phyloP scores from a whole-genome alignment of 2,888 invertebrate genomes.

The Bombylius major region DNA sequence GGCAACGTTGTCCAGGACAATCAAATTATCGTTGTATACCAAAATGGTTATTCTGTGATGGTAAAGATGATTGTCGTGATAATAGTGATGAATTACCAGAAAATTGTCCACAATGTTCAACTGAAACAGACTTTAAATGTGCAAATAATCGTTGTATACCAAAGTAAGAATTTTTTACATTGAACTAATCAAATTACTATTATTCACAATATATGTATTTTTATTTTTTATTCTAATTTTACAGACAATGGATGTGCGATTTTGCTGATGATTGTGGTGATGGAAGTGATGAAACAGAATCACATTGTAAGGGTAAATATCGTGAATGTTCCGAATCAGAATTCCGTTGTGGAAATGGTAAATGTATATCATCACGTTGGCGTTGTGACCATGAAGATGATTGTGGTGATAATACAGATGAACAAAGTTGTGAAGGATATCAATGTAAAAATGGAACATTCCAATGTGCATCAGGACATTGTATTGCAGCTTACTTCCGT shows the following conservation, averaged over 20 bases:
- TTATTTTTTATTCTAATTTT: conserved; percentile 15
- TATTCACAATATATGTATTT: conserved; percentile 7
- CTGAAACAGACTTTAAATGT: conserved; percentile 85
- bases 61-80: conserved; percentile 92
- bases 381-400: conserved; percentile 94
- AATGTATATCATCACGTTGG: conserved; percentile 86
- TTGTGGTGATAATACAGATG: conserved; percentile 90
- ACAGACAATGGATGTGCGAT: conserved; percentile 81
- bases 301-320: conserved; percentile 68
- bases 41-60: conserved; percentile 96
- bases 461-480: conserved; percentile 87
- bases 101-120: conserved; percentile 80
- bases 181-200: not conserved
- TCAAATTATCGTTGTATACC: conserved; percentile 93
- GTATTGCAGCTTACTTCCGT: conserved; percentile 75
- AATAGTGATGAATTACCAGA: conserved; percentile 85
- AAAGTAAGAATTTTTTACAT: conserved; percentile 32
- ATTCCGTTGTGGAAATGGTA: conserved; percentile 75
- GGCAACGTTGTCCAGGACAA: conserved; percentile 88
- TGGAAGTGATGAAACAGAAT: conserved; percentile 75
- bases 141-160: conserved; percentile 81
- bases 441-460: conserved; percentile 82
- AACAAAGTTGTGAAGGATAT: conserved; percentile 67
- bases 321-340: conserved; percentile 89
- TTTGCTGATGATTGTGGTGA: conserved; percentile 96